Conservation (phyloP, 2,113 vertebrate genomes). For the Pteronura brasiliensis region DNA sequence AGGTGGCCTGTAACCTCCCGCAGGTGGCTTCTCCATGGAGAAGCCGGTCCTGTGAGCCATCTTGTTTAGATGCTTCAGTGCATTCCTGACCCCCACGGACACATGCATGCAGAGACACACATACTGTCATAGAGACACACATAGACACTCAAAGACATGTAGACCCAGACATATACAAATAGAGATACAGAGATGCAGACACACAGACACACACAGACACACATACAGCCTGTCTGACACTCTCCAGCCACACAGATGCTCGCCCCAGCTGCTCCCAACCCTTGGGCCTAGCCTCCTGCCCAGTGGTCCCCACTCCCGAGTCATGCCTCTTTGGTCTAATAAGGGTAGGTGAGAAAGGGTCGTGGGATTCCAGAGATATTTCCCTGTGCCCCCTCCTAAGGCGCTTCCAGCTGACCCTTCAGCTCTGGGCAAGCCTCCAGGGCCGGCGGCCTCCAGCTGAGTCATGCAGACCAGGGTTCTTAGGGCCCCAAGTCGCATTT, state of each 20-base stretch:
- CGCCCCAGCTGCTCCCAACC: neutral
- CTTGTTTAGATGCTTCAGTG: neutral
- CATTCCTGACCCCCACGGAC: neutral
- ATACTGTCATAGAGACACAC: neutral
- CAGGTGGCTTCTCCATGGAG: neutral
- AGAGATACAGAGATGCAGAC: neutral
- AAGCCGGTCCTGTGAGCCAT: neutral
- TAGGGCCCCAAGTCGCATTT: neutral
- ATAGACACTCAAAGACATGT: neutral
- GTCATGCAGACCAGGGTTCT: conserved; percentile 23
- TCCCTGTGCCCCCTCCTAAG: conserved; percentile 50
- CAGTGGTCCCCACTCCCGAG: neutral
- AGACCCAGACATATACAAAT: neutral
- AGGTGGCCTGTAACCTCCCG: neutral
- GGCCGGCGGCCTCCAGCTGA: conserved; percentile 18
- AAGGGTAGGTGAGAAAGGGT: conserved; percentile 66
- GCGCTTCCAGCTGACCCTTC: neutral
- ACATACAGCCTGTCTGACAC: neutral
- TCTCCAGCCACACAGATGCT: neutral
- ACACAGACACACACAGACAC: neutral
- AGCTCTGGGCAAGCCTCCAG: conserved; percentile 67
- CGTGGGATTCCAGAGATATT: conserved; percentile 32
- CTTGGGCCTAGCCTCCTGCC: neutral
- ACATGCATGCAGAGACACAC: neutral
- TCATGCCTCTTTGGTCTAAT: conserved; percentile 65